These are phyloP conservation scores for Pseudomyrmex cubaensis DNA, from an alignment of 1,140 invertebrate genomes.

Conservation along the genomic window DNA sequence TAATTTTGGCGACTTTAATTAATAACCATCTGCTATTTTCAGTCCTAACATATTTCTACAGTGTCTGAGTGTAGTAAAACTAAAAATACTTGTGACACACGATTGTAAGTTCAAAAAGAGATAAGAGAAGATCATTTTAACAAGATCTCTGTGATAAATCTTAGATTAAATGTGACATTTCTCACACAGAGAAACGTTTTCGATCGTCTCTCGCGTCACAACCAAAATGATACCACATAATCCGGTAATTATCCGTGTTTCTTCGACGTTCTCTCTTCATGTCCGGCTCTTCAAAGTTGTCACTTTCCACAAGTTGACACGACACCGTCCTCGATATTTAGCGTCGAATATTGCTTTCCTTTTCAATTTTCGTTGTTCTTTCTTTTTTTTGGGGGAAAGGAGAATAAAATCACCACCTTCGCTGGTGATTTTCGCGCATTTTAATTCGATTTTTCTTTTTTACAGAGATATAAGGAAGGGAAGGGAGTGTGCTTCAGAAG, in stretches of 20 bases:
- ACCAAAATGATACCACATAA: constrained; percentile 1
- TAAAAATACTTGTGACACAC: constrained; percentile 26
- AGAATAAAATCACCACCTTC: not conserved
- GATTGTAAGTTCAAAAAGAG: not conserved
- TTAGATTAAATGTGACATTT: too few relatives aligned
- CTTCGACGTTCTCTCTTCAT: constrained; percentile 43
- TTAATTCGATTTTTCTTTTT: not conserved
- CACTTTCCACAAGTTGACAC: not conserved
- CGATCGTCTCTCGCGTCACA: constrained; percentile 17
- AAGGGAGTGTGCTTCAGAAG: constrained; percentile 59
- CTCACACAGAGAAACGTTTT: constrained; percentile 22
- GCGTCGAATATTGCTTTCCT: constrained; percentile 2
- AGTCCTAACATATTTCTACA: not conserved
- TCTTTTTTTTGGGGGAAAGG: not conserved
- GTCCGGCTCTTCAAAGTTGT: constrained; percentile 21
- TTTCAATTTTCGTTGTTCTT: not conserved
- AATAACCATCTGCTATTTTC: constrained; percentile 43
- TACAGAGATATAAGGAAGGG: not conserved
- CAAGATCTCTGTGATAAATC: too few relatives aligned
- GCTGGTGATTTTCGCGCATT: not conserved
- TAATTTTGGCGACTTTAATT: constrained; percentile 51
- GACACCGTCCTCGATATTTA: constrained; percentile 26
- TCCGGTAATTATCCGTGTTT: constrained; percentile 54
- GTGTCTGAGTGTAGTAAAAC: not conserved
- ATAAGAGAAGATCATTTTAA: not conserved